A percentile compares a stretch with the other conserved stretches of the same genome.
phyloP scores from a whole-genome alignment of 2,113 vertebrate genomes.

The Zootoca vivipara region DNA sequence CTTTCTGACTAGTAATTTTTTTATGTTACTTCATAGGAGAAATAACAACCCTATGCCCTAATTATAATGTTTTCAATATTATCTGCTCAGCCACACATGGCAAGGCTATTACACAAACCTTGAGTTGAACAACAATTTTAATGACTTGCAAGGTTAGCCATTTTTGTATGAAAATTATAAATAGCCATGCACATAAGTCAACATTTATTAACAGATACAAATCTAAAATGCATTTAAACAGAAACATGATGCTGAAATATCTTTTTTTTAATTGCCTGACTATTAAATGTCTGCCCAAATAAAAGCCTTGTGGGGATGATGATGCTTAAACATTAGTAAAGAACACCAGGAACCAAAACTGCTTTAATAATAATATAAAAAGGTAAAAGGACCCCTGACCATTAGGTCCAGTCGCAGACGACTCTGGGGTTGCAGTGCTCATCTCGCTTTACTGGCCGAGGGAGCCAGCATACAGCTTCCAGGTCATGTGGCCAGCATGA shows the following conservation, averaged over 20 bases:
- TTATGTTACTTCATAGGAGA: not conserved
- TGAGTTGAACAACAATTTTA: not conserved
- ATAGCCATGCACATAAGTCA: not conserved
- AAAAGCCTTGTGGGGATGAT: not conserved
- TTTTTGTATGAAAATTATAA: not conserved
- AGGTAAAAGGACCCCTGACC: too few species aligned
- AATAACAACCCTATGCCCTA: not conserved
- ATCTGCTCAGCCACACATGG: not conserved
- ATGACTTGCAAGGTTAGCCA: not conserved
- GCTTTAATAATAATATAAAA: too few species aligned
- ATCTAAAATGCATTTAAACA: not conserved
- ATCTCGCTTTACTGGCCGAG: too few species aligned
- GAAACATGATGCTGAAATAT: not conserved
- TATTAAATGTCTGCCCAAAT: not conserved
- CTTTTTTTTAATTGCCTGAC: not conserved
- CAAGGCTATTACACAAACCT: not conserved
- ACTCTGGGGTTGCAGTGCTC: too few species aligned
- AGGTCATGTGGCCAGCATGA: too few species aligned
- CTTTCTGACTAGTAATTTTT: not conserved
- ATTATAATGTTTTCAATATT: not conserved
- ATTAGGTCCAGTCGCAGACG: too few species aligned
- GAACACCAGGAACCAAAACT: not conserved
- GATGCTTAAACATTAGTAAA: not conserved
- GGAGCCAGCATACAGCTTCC: too few species aligned
- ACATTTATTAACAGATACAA: constrained; percentile 2